Percentiles rank a stretch among this genome's conserved stretches.
Evolutionary conservation across 30 jellyfish, hydroid and myxozoan genomes (phyloP).

Genomic region (Hydractinia symbiolongicarpus): DNA sequence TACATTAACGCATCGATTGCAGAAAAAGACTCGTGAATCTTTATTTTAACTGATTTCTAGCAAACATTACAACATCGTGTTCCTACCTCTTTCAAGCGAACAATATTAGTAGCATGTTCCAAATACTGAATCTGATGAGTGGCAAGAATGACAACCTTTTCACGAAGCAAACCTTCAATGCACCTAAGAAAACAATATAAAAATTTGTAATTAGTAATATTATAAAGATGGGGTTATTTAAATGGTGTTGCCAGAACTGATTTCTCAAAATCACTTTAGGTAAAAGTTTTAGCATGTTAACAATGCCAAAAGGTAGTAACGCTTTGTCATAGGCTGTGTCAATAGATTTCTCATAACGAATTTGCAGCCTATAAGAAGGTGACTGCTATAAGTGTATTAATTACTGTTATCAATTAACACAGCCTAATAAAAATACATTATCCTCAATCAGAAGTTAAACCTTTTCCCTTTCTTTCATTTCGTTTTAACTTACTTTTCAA

Average conservation of each 20-base stretch:
- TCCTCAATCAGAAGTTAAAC: neutral
- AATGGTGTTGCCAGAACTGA: too few species aligned
- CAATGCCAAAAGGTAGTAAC: too few species aligned
- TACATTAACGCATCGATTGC: too few species aligned
- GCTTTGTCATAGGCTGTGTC: too few species aligned
- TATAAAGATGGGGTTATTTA: neutral
- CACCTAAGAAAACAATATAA: constrained; percentile 38
- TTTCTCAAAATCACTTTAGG: too few species aligned
- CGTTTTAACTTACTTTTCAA: constrained; percentile 37
- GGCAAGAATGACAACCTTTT: constrained; percentile 40
- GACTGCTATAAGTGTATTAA: neutral
- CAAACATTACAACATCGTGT: too few species aligned
- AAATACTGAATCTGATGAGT: constrained; percentile 68
- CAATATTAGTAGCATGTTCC: constrained; percentile 40
- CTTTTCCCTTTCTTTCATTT: neutral
- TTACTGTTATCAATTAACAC: neutral
- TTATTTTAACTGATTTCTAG: too few species aligned
- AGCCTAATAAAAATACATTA: neutral
- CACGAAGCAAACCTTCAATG: constrained; percentile 45
- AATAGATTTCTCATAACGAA: too few species aligned
- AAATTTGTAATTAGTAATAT: neutral
- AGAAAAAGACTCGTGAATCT: too few species aligned
- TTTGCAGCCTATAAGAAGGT: too few species aligned
- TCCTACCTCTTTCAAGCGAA: constrained; percentile 51
- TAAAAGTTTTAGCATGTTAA: too few species aligned